A percentile compares a stretch with the other conserved stretches of the same genome.
phyloP scores from a whole-genome alignment of 2,888 invertebrate species.

The Axea sp. region DNA sequence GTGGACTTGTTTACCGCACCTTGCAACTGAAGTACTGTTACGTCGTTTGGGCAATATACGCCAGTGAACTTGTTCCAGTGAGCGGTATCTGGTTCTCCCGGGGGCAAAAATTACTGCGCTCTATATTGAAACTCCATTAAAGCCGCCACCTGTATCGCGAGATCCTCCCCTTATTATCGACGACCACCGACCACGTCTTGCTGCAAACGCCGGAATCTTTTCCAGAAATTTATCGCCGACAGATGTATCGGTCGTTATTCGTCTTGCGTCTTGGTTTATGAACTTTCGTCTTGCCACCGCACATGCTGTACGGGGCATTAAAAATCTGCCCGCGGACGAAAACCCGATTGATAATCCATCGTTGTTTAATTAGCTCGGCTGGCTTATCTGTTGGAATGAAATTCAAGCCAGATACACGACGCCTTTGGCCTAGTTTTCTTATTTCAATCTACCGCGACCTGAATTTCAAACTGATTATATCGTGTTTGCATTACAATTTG shows the following conservation, averaged over 20 bases:
- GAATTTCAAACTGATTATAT: constrained; percentile 32
- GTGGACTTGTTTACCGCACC: too few relatives aligned
- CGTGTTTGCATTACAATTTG: constrained; percentile 12
- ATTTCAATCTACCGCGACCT: constrained; percentile 35
- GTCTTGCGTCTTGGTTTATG: constrained; percentile 18
- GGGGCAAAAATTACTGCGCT: constrained; percentile 69
- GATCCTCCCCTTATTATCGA: constrained; percentile 75
- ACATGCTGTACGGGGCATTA: constrained; percentile 30
- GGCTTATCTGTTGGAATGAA: constrained; percentile 33
- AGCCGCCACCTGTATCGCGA: constrained; percentile 71
- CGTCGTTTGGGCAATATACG: constrained; percentile 64
- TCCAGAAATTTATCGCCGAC: constrained; percentile 59
- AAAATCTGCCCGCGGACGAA: constrained; percentile 13
- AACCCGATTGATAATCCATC: constrained; percentile 14
- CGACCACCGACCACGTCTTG: constrained; percentile 63
- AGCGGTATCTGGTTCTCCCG: constrained; percentile 70
- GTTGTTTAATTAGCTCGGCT: constrained; percentile 34
- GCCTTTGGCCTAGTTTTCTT: constrained; percentile 49
- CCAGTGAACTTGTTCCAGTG: constrained; percentile 69
- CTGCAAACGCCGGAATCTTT: constrained; percentile 48
- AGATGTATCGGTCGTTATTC: constrained; percentile 59
- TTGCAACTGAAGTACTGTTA: too few relatives aligned
- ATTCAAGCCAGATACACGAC: constrained; percentile 18
- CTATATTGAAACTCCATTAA: constrained; percentile 77
- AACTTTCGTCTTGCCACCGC: constrained; percentile 15